Evolutionary conservation across 2,797 vertebrate genomes (phyloP), one percentile per base, ranked within the genome.

Genomic region (Neomorphus geoffroyi): DNA sequence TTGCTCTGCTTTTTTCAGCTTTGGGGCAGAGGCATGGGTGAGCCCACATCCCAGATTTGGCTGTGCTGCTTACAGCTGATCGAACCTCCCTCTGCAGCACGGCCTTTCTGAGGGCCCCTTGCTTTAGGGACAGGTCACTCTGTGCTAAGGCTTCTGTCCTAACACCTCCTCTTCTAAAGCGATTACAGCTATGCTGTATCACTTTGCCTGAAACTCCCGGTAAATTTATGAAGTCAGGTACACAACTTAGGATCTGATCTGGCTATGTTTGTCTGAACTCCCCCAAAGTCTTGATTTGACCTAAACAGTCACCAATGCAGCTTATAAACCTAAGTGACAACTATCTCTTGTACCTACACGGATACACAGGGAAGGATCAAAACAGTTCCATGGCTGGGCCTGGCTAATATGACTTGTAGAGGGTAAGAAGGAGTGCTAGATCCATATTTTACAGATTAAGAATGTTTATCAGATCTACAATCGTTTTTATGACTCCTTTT

Each of bases 331-430:
- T 24, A 72, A 57, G 23, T 10, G 2, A 5, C 12, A 53, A 4
- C 18, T 57, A 14, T 30, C 3, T 35, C 5, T 51, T 64, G 12
- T 27, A 45, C 13, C 9, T 27, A 0, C 33, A 41, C 15, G 2
- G 6, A 23, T 45, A 51, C 2, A 23, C 4, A 7, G 14, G 35
- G 19, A 86, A 77, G 21, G 10, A 70, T 18, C 15, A 87, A 56
- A 50, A 26, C 7, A 32, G 6, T n/a, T 7, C 8, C 2, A 1
- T 26, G 3, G 10, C 2, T 70, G 75, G 13, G 4, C 12, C 9
- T 30, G 26, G 51, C 6, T 87, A 43, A 56, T 32, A 27, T 8
- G 9, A 46, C 16, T 65, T 77, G 7, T 24, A 50, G 7, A 43
- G 15, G 6, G 30, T 6, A 21, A 51, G 90, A 64, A 60, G 54